Evolutionary conservation across 37 sponge, comb jelly and placozoan species (phyloP).

Genomic region (Diacarnus erythraeanus): DNA sequence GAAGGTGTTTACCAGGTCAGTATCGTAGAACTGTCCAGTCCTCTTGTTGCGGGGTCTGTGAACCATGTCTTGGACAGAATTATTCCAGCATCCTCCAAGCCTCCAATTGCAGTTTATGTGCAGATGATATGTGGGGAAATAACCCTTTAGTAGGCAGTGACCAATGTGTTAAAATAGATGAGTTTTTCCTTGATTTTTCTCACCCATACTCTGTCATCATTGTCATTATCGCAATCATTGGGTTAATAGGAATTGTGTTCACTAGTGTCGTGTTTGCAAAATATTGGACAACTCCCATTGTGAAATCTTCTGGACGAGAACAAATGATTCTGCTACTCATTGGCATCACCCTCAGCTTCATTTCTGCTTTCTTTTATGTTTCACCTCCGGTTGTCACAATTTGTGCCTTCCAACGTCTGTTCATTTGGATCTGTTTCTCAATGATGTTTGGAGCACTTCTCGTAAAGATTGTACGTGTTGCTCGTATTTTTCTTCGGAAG

Average conservation of each 20-base stretch:
- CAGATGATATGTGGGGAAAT: constrained; percentile 59
- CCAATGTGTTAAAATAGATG: constrained; percentile 36
- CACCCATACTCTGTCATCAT: constrained; percentile 49
- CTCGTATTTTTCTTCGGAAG: constrained; percentile 61
- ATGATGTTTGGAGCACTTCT: constrained; percentile 75
- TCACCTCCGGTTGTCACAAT: constrained; percentile 31
- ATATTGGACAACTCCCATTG: constrained; percentile 65
- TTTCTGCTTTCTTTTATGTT: constrained; percentile 51
- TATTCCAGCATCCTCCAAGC: constrained; percentile 29
- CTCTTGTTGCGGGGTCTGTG: constrained; percentile 77
- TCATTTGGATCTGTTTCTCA: constrained; percentile 69
- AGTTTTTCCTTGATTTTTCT: constrained; percentile 3
- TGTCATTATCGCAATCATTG: constrained; percentile 46
- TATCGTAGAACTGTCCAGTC: constrained; percentile 5
- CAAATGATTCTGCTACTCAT: constrained; percentile 62
- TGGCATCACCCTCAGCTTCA: constrained; percentile 63
- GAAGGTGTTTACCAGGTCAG: constrained; percentile 52
- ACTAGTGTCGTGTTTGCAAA: constrained; percentile 26
- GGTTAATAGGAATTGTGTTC: constrained; percentile 30
- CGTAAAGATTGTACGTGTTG: constrained; percentile 81
- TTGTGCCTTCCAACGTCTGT: constrained; percentile 60
- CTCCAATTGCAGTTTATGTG: constrained; percentile 54
- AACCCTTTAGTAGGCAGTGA: constrained; percentile 56
- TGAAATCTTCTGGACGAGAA: constrained; percentile 84
- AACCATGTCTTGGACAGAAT: constrained; percentile 49